These are phyloP conservation scores for Gallinago undulata DNA, from an alignment of 2,113 vertebrate species.

Conservation along the genomic window DNA sequence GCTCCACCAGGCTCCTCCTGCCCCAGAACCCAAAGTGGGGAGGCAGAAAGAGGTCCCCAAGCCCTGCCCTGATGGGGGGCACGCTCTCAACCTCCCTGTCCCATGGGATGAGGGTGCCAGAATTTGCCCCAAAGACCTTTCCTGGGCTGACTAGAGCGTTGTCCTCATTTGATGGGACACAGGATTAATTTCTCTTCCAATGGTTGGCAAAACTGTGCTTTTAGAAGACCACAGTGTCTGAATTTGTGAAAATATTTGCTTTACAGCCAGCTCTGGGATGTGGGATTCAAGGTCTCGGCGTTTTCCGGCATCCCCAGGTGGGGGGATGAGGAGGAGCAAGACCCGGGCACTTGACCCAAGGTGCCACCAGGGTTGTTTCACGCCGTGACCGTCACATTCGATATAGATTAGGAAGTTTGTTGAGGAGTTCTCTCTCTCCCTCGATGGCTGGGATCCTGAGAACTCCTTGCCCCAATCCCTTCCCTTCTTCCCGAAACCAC, in stretches of 20 bases:
- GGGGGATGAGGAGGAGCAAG: background rate
- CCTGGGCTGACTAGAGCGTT: background rate
- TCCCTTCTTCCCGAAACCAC: background rate
- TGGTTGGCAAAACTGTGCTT: background rate
- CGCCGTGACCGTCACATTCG: background rate
- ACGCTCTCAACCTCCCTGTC: rapidly evolving
- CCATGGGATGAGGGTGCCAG: rapidly evolving
- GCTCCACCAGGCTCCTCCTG: background rate
- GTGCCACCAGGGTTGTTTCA: background rate
- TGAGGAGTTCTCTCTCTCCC: background rate
- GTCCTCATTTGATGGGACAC: background rate
- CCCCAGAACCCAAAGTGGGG: background rate
- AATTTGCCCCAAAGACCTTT: background rate
- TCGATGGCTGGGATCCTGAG: background rate
- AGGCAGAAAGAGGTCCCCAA: background rate
- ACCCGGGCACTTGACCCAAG: background rate
- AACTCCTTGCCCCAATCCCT: background rate
- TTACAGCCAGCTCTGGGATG: background rate
- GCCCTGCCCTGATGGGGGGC: background rate
- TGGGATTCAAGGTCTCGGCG: background rate
- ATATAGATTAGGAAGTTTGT: background rate
- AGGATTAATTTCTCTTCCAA: background rate
- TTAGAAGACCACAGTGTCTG: background rate
- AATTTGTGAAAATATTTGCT: background rate
- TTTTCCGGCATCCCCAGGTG: background rate